Evolutionary conservation across 1,140 invertebrate genomes (phyloP).

Genomic region (Neodiprion fabricii): DNA sequence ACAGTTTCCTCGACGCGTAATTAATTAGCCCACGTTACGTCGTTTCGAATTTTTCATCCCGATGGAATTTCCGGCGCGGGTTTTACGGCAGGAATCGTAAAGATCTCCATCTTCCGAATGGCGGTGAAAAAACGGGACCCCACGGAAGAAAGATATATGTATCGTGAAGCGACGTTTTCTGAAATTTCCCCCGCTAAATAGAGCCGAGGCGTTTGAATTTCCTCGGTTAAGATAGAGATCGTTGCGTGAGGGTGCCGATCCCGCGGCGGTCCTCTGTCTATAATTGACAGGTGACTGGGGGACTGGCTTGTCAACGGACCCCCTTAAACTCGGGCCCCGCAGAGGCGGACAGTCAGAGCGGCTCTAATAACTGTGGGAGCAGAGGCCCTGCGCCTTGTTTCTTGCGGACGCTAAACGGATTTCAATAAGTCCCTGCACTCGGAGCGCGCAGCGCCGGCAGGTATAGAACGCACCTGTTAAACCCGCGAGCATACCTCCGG

Average conservation of each 20-base stretch:
- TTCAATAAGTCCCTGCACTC: slow-evolving; percentile 39
- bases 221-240: slow-evolving; percentile 32
- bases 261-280: slow-evolving; percentile 22
- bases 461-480: slow-evolving; percentile 7
- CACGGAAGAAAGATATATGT: too few relatives aligned
- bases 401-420: slow-evolving; percentile 39
- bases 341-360: not conserved
- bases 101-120: too few relatives aligned
- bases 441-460: slow-evolving; percentile 8
- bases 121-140: too few relatives aligned
- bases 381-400: slow-evolving; percentile 13
- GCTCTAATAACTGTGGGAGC: slow-evolving; percentile 35
- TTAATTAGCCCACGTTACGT: too few relatives aligned
- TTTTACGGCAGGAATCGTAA: too few relatives aligned
- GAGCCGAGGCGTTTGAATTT: slow-evolving; percentile 28
- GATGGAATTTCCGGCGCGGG: too few relatives aligned
- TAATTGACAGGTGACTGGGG: slow-evolving; percentile 49
- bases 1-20: too few relatives aligned
- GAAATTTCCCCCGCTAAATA: not conserved
- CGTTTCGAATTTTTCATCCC: too few relatives aligned
- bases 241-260: slow-evolving; percentile 3
- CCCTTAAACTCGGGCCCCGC: slow-evolving; percentile 15
- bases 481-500: not conserved
- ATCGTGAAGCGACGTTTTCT: too few relatives aligned
- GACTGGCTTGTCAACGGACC: slow-evolving; percentile 16